Percentiles rank a stretch among this genome's conserved stretches.
phyloP scores from a whole-genome alignment of 1,140 invertebrate species.

The Teleogryllus occipitalis region DNA sequence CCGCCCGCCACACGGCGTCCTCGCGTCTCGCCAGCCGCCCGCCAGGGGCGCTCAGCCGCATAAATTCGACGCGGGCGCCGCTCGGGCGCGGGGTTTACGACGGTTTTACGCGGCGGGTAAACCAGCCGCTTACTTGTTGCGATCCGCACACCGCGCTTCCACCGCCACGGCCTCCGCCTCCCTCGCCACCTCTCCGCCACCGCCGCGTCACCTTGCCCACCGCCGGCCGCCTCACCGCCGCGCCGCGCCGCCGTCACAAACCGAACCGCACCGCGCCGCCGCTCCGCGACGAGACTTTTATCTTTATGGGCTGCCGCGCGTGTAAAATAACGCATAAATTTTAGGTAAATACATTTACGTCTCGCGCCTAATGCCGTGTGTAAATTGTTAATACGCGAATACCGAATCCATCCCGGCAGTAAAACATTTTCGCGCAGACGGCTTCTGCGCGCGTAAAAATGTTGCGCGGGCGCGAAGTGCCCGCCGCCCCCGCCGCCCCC shows the following conservation, averaged over 20 bases:
- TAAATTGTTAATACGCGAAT: neutral
- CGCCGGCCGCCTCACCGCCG: too few relatives aligned
- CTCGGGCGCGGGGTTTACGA: neutral
- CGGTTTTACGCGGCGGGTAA: neutral
- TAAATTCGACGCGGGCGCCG: neutral
- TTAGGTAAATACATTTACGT: slow-evolving; percentile 5
- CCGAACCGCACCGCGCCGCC: too few relatives aligned
- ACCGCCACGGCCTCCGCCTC: too few relatives aligned
- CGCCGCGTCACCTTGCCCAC: too few relatives aligned
- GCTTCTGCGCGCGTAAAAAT: neutral
- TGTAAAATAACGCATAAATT: neutral
- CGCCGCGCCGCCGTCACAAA: neutral
- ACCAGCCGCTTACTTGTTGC: neutral
- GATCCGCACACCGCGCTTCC: neutral
- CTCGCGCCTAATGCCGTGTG: neutral
- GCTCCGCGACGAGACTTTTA: neutral
- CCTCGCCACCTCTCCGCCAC: too few relatives aligned
- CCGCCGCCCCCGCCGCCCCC: too few relatives aligned
- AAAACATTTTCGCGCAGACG: slow-evolving; percentile 3
- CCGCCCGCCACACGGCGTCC: too few relatives aligned
- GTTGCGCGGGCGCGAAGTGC: neutral
- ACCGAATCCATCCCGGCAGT: neutral
- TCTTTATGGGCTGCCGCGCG: neutral
- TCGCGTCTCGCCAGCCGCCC: too few relatives aligned
- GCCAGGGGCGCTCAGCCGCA: neutral